Conservation (phyloP, 1,140 invertebrate species). For the Sycobia sp. region DNA sequence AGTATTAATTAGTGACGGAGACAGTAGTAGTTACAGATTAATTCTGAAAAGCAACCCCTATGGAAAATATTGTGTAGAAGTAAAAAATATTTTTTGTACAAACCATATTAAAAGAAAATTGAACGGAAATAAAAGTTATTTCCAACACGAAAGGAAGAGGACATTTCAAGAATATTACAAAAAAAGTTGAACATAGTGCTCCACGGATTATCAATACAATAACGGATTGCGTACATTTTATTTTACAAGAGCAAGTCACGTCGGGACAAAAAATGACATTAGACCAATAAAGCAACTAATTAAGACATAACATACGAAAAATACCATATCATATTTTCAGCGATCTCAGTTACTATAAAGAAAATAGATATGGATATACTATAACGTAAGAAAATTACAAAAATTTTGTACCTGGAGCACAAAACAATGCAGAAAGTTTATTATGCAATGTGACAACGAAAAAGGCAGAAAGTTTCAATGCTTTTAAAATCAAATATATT, state of each 20-base stretch:
- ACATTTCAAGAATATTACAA: background rate
- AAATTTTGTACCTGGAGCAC: no score
- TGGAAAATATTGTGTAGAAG: background rate
- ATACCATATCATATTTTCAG: no score
- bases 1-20: slow-evolving; percentile 11
- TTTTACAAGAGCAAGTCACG: background rate
- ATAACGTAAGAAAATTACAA: no score
- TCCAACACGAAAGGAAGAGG: no score
- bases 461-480: slow-evolving; percentile 1
- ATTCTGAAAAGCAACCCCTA: background rate
- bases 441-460: background rate
- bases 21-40: background rate
- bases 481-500: slow-evolving; percentile 3
- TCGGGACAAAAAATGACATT: no score
- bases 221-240: background rate
- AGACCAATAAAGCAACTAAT: no score
- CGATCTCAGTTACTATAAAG: no score
- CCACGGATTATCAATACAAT: background rate
- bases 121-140: background rate
- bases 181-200: background rate
- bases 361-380: no score
- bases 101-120: slow-evolving; percentile 18
- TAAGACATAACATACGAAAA: no score
- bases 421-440: no score
- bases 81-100: slow-evolving; percentile 5